A percentile compares a stretch with the other conserved stretches of the same genome.
phyloP scores from a whole-genome alignment of 2,113 vertebrate species.

The Protobothrops flavoviridis region DNA sequence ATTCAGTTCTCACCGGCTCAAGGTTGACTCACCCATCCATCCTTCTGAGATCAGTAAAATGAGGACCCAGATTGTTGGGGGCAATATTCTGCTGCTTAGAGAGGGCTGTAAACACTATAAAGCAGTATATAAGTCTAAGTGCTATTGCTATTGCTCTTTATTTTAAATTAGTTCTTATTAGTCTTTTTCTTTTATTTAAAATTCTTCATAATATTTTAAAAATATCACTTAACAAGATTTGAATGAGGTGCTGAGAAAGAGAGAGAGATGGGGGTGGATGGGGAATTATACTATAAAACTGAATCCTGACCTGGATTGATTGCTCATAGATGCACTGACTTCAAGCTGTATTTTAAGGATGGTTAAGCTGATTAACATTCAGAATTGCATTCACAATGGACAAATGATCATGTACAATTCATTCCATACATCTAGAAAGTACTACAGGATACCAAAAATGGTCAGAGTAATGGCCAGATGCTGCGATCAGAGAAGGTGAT shows the following conservation, averaged over 20 bases:
- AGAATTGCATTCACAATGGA: neutral
- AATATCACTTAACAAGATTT: neutral
- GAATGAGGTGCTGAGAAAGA: neutral
- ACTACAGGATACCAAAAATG: neutral
- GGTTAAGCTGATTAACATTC: conserved; percentile 1
- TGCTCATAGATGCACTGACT: neutral
- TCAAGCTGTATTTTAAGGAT: neutral
- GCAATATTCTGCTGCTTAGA: neutral
- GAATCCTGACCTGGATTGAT: neutral
- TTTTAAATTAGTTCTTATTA: neutral
- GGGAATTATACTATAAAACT: neutral
- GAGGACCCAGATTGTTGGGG: neutral
- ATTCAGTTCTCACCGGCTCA: neutral
- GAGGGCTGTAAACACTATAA: neutral
- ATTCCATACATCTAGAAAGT: neutral
- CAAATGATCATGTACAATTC: neutral
- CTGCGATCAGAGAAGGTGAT: neutral
- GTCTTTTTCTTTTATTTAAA: neutral
- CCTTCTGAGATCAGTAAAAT: neutral
- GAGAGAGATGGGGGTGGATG: neutral
- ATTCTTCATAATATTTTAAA: neutral
- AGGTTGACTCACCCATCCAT: neutral
- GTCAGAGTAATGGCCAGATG: neutral
- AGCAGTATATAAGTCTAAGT: neutral
- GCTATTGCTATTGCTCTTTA: neutral